Evolutionary conservation across 2,888 invertebrate genomes (phyloP).

Genomic region (Lithophane ornitopus): DNA sequence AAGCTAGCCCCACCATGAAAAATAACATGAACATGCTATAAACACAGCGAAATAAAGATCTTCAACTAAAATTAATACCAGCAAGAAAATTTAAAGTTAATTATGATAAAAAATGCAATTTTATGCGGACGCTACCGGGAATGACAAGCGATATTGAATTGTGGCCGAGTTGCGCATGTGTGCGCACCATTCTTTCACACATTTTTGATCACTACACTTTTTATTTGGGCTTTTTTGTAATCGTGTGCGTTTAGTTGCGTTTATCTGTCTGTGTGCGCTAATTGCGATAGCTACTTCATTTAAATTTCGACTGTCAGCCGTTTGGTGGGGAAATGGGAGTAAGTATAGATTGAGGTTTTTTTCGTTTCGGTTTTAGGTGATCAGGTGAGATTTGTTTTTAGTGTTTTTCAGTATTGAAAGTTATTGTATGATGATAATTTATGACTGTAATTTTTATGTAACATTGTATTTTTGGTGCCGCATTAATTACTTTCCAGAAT

Average conservation of each 20-base stretch:
- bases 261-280: constrained; percentile 77
- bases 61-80: constrained; percentile 25
- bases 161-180: constrained; percentile 78
- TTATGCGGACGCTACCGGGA: constrained; percentile 83
- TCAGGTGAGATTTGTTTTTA: neutral
- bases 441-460: neutral
- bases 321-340: constrained; percentile 73
- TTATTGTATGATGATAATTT: neutral
- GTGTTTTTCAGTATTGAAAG: neutral
- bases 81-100: constrained; percentile 36
- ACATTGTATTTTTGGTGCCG: neutral
- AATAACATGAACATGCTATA: neutral
- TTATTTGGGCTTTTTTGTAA: constrained; percentile 81
- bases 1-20: neutral
- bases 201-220: constrained; percentile 88
- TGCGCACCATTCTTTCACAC: constrained; percentile 87
- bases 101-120: constrained; percentile 63
- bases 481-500: constrained; percentile 21
- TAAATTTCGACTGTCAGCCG: constrained; percentile 89
- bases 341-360: constrained; percentile 73
- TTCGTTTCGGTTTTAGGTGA: neutral
- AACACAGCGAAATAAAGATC: constrained; percentile 24
- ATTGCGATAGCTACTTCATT: constrained; percentile 91
- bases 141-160: constrained; percentile 90
- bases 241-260: constrained; percentile 80